Percentiles rank a stretch among this genome's conserved stretches.
These are phyloP conservation scores for Oryzias melastigma DNA, from an alignment of 2,113 vertebrate species.

Conservation along the genomic window DNA sequence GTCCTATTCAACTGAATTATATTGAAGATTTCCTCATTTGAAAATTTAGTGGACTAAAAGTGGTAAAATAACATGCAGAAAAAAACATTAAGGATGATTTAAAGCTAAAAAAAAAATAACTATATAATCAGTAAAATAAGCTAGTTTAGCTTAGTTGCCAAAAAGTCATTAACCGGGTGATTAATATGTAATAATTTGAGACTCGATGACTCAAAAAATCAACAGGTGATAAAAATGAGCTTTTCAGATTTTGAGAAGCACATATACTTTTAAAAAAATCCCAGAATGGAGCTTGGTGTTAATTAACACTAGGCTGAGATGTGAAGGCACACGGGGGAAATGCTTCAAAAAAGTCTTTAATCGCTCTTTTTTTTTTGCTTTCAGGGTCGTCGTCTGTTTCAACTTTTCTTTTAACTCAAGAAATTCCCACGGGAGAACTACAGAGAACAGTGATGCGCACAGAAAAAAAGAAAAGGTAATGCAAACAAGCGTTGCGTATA, in stretches of 20 bases:
- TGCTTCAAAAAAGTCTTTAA: slow-evolving; percentile 22
- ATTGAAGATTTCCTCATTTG: too few species aligned
- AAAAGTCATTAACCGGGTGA: too few species aligned
- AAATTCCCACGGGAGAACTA: not conserved
- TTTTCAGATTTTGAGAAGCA: slow-evolving; percentile 13
- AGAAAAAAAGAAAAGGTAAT: not conserved
- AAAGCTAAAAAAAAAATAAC: too few species aligned
- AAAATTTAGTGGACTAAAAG: too few species aligned
- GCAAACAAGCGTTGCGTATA: slow-evolving; percentile 14
- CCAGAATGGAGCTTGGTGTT: slow-evolving; percentile 24
- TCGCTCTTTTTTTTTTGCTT: not conserved
- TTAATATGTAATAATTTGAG: too few species aligned
- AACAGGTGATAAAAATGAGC: too few species aligned
- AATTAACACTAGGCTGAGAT: slow-evolving; percentile 47
- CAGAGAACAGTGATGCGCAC: not conserved
- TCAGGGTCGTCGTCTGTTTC: slow-evolving; percentile 27
- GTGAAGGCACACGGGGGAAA: slow-evolving; percentile 31
- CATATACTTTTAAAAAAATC: not conserved
- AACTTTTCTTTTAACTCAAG: slow-evolving; percentile 13
- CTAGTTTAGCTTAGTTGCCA: too few species aligned
- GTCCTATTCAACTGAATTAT: too few species aligned
- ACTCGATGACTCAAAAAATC: too few species aligned
- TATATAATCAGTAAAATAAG: too few species aligned
- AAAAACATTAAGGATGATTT: too few species aligned
- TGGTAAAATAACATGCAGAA: too few species aligned